These are phyloP conservation scores for Molossus molossus DNA, from an alignment of 2,797 vertebrate species.

Conservation along the genomic window DNA sequence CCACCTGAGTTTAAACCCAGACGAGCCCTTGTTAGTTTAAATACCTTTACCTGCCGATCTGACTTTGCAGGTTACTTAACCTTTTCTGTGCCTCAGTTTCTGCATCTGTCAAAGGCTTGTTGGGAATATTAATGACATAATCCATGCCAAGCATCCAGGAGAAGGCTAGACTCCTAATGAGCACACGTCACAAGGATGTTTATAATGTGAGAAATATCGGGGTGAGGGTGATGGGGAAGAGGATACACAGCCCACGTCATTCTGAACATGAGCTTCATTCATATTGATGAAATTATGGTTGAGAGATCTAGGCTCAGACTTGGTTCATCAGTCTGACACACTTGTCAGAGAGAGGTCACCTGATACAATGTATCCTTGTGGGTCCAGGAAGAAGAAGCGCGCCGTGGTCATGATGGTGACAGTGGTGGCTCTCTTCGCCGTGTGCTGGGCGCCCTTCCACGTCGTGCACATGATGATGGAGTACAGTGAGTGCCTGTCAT, in stretches of 20 bases:
- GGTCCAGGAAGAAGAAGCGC: slow-evolving; percentile 91
- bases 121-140: neutral
- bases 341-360: neutral
- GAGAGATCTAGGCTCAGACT: neutral
- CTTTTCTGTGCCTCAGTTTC: neutral
- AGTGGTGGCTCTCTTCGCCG: slow-evolving; percentile 91
- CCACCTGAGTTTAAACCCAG: neutral
- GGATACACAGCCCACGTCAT: neutral
- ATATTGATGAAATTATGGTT: neutral
- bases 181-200: too few relatives aligned
- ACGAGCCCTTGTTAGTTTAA: neutral
- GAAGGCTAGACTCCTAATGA: neutral
- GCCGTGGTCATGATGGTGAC: slow-evolving; percentile 92
- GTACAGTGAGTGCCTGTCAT: slow-evolving; percentile 88
- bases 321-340: neutral
- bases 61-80: neutral
- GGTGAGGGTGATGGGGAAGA: neutral
- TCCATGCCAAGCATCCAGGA: too few relatives aligned
- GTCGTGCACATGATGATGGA: slow-evolving; percentile 91
- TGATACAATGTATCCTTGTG: slow-evolving; percentile 45
- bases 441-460: slow-evolving; percentile 92
- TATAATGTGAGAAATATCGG: neutral
- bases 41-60: neutral
- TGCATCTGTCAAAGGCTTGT: neutral
- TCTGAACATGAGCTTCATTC: neutral